Evolutionary conservation across 2,113 vertebrate genomes (phyloP), one percentile per base, ranked within the genome.

Genomic region (Cebidichthys violaceus): DNA sequence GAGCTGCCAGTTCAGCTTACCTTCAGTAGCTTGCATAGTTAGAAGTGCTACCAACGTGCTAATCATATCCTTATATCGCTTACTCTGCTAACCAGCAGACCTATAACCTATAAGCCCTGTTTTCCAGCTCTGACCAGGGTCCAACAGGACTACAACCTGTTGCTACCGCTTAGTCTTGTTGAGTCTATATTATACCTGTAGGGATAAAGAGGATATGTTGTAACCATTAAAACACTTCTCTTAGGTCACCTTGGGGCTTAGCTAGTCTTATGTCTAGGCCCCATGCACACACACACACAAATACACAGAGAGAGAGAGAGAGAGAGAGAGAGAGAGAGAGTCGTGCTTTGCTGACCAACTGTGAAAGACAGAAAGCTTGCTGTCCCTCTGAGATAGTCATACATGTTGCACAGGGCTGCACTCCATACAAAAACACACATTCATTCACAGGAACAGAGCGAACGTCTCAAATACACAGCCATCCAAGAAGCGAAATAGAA

Each of bases 341-440:
- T 79, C 45, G 47, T 75, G 82, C 80, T 82, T 79, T 77, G 75
- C 71, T 75, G 72, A 73, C 78, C 84, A 78, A 88, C 68, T 86
- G 83, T 90, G 69, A 78, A 85, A 79, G 75, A 84, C 83, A 80
- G 75, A 41, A 84, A 70, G 64, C 83, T 81, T 41, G 69, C 85
- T 90, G 90, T 90, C 68, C 81, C 79, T 77, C 66, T 77, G 82
- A 86, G 85, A 92, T 88, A 90, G 89, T 89, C 86, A 85, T 84
- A 87, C 80, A 87, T 81, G 83, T 82, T 90, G 84, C 84, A 86
- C 86, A 88, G 70, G 72, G 61, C 78, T 87, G 68, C 71, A 79
- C 79, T 68, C 43, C 59, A 61, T 5, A 76, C 45, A 81, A 55
- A 85, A 81, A 71, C 55, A 87, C 35, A 77, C 41, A 57, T 33